Evolutionary conservation across 30 jellyfish, hydroid and myxozoan species (phyloP), one percentile per base, ranked within the genome.

Genomic region (Clytia hemisphaerica): DNA sequence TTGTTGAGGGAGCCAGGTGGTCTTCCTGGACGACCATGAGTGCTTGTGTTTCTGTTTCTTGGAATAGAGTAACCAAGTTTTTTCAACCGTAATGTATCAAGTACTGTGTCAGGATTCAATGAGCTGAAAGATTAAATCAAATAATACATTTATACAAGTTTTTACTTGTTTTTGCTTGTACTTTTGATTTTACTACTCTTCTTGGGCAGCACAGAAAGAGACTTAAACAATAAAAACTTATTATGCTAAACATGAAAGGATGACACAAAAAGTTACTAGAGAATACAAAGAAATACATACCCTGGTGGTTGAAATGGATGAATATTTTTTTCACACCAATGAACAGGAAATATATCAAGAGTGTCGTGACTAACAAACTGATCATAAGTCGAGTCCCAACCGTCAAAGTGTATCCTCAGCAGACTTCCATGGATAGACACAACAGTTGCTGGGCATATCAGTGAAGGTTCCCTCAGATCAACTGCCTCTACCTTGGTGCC

Each of bases 221-320:
- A n/a, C n/a, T n/a, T n/a, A n/a, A n/a, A n/a, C n/a, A n/a, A n/a
- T n/a, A n/a, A n/a, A n/a, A n/a, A n/a, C n/a, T n/a, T n/a, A n/a
- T n/a, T n/a, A n/a, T n/a, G n/a, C n/a, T n/a, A n/a, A n/a, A n/a
- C n/a, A n/a, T n/a, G n/a, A n/a, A n/a, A n/a, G n/a, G n/a, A n/a
- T n/a, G n/a, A n/a, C n/a, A n/a, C n/a, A n/a, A n/a, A n/a, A n/a
- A 12, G 18, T 42, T 10, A 12, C 12, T 42, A 12, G 18, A 12
- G 53, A 42, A n/a, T n/a, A 10, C 15, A 42, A 42, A 42, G 15
- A 12, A 16, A 40, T n/a, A 53, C 70, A 18, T 61, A 88, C 97
- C 97, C 97, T 12, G 97, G 97, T 15, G 97, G 97, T 42, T 88
- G 97, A 57, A 88, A 75, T 6, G 95, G 92, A 48, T 88, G 93